phyloP scores from a whole-genome alignment of 2,888 invertebrate species.

The Caenorhabditis sp. region DNA sequence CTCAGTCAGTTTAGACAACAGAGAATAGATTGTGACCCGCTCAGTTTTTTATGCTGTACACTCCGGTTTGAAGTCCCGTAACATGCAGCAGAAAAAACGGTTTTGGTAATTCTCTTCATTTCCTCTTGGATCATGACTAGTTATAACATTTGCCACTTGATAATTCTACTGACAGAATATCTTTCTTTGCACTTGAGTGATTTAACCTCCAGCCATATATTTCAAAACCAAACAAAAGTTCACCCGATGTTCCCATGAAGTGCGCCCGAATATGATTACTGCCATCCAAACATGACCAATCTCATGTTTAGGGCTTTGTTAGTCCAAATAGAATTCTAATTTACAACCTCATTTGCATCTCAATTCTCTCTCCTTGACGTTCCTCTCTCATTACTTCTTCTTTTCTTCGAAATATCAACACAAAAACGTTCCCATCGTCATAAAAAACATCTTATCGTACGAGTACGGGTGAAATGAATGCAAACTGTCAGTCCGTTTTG shows the following conservation, averaged over 20 bases:
- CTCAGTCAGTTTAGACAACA: too few relatives aligned
- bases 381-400: not conserved
- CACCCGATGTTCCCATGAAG: conserved; percentile 39
- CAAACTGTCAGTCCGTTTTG: conserved; percentile 57
- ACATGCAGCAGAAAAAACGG: too few relatives aligned
- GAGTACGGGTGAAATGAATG: conserved; percentile 35
- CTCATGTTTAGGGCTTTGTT: conserved; percentile 47
- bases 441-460: conserved; percentile 51
- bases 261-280: conserved; percentile 32
- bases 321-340: conserved; percentile 56
- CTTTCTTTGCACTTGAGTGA: too few relatives aligned
- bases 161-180: too few relatives aligned
- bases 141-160: too few relatives aligned
- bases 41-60: too few relatives aligned
- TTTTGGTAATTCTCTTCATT: too few relatives aligned
- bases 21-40: too few relatives aligned
- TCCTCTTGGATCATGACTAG: too few relatives aligned
- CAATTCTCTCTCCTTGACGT: conserved; percentile 21
- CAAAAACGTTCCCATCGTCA: conserved; percentile 55
- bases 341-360: conserved; percentile 61
- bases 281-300: conserved; percentile 47
- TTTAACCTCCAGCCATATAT: too few relatives aligned
- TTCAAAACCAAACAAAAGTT: not conserved
- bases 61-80: too few relatives aligned
- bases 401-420: conserved; percentile 5